Percentiles rank a stretch among this genome's conserved stretches.
Conservation (phyloP, 2,888 invertebrate species). For the Loripinus fragilis region DNA sequence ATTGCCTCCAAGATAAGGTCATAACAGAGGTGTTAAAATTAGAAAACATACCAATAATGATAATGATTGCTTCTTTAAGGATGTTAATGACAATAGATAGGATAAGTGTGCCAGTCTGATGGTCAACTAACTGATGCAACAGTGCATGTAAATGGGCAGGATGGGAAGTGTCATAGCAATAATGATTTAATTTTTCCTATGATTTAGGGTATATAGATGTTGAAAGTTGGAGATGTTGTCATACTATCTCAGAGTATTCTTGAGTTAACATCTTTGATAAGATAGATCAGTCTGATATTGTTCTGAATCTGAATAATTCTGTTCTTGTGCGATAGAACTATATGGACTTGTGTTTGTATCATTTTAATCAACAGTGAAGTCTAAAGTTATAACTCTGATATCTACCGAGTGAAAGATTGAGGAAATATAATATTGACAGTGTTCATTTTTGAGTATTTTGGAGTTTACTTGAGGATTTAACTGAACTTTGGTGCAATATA, state of each 20-base stretch:
- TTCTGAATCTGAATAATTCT: neutral
- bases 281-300: neutral
- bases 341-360: neutral
- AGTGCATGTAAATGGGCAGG: neutral
- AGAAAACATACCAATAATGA: neutral
- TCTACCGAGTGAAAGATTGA: no score
- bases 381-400: no score
- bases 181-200: slow-evolving; percentile 7
- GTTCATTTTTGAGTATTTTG: no score
- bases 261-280: slow-evolving; percentile 8
- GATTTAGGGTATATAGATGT: slow-evolving; percentile 4
- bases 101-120: neutral
- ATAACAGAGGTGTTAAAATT: slow-evolving; percentile 7
- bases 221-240: slow-evolving; percentile 2
- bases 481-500: no score
- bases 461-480: no score
- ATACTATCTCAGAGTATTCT: neutral
- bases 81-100: slow-evolving; percentile 7
- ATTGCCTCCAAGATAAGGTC: neutral
- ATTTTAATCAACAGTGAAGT: no score
- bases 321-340: neutral
- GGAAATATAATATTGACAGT: no score
- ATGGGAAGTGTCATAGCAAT: slow-evolving; percentile 3
- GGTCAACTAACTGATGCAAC: neutral
- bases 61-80: slow-evolving; percentile 11